These are phyloP conservation scores for Enteromius mattozi DNA, from an alignment of 2,797 vertebrate genomes.

Conservation along the genomic window DNA sequence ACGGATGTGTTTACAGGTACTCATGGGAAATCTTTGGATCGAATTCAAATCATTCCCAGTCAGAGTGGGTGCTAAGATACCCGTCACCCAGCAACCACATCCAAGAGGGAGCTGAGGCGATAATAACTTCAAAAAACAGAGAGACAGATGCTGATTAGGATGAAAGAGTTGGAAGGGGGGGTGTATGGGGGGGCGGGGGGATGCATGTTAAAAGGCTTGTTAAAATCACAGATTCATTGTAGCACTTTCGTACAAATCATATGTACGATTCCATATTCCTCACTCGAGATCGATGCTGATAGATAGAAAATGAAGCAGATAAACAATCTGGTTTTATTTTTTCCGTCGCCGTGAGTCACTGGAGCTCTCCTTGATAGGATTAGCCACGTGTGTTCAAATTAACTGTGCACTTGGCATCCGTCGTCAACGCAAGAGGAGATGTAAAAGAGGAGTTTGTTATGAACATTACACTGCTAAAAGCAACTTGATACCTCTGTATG, in stretches of 20 bases:
- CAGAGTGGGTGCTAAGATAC: conserved; percentile 99
- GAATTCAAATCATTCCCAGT: conserved; percentile 99
- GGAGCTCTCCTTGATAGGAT: conserved; percentile 89
- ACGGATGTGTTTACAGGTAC: conserved; percentile 99
- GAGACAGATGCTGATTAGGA: conserved; percentile 99
- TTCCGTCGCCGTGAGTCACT: conserved; percentile 86
- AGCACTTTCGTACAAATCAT: conserved; percentile 98
- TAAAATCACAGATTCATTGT: conserved; percentile 98
- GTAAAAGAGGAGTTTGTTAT: conserved; percentile 73
- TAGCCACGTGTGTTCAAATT: conserved; percentile 93
- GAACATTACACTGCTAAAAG: conserved; percentile 71
- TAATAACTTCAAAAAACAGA: conserved; percentile 99
- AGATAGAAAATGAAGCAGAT: conserved; percentile 73
- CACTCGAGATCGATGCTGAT: conserved; percentile 65
- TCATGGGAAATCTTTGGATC: conserved; percentile 99
- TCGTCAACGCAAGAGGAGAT: conserved; percentile 77
- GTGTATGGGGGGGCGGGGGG: conserved; percentile 74
- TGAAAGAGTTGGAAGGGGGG: conserved; percentile 77
- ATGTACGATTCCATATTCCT: conserved; percentile 76
- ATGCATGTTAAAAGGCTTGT: conserved; percentile 91
- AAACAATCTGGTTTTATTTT: conserved; percentile 72
- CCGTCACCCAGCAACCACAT: conserved; percentile 99
- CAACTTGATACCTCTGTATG: conserved; percentile 6
- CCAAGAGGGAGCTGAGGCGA: conserved; percentile 99
- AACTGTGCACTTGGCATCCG: conserved; percentile 85